Evolutionary conservation across 2,888 invertebrate species (phyloP).

Genomic region (Euproctis similis): DNA sequence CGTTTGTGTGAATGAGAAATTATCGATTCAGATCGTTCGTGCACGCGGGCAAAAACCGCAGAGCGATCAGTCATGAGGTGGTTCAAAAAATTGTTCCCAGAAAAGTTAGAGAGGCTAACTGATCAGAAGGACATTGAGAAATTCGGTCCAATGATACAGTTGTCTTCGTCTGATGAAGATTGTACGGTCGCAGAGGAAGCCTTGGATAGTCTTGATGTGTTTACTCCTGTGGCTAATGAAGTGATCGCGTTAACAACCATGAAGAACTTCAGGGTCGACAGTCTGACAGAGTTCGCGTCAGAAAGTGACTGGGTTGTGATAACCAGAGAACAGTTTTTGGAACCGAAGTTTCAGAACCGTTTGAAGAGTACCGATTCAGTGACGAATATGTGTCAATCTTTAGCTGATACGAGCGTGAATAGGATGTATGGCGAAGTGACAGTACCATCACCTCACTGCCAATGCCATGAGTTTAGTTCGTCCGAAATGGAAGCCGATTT

Average conservation of each 20-base stretch:
- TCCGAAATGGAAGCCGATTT: constrained; percentile 27
- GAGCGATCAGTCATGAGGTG: constrained; percentile 77
- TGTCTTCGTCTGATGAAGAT: constrained; percentile 14
- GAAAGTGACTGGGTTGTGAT: constrained; percentile 65
- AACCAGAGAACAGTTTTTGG: constrained; percentile 41
- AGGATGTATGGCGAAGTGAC: constrained; percentile 34
- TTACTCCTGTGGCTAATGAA: constrained; percentile 28
- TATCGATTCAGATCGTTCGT: constrained; percentile 77
- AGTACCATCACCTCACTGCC: constrained; percentile 50
- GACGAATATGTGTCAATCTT: constrained; percentile 41
- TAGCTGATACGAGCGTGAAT: constrained; percentile 31
- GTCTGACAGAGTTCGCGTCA: constrained; percentile 43
- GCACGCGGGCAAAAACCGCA: constrained; percentile 78
- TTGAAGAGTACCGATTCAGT: constrained; percentile 40
- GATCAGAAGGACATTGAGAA: constrained; percentile 27
- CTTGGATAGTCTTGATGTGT: constrained; percentile 23
- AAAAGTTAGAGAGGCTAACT: constrained; percentile 65
- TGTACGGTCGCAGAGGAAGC: constrained; percentile 20
- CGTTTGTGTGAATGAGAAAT: constrained; percentile 74
- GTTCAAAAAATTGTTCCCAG: constrained; percentile 79
- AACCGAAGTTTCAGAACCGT: constrained; percentile 50
- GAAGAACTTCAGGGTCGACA: constrained; percentile 51
- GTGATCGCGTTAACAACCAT: constrained; percentile 56
- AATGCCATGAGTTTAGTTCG: constrained; percentile 38
- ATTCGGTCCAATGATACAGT: constrained; percentile 28